These are phyloP conservation scores for Andrena flavipes DNA, from an alignment of 2,888 invertebrate species.

Conservation along the genomic window DNA sequence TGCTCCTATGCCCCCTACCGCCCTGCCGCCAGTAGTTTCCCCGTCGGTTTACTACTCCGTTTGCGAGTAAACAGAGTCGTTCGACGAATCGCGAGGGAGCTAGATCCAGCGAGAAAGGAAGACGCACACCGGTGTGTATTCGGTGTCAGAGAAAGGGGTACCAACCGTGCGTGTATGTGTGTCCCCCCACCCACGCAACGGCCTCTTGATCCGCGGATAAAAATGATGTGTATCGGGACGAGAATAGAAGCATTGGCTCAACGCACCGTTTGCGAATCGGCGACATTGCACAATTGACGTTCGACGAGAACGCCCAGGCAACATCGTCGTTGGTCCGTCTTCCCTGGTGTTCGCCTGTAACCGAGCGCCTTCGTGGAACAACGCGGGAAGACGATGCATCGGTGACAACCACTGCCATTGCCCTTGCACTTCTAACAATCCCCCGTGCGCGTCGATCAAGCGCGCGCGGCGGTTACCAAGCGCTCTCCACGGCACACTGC, in stretches of 20 bases:
- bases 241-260: slow-evolving; percentile 58
- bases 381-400: slow-evolving; percentile 11
- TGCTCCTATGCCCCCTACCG: neutral
- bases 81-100: slow-evolving; percentile 25
- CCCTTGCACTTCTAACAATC: slow-evolving; percentile 62
- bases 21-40: neutral
- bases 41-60: slow-evolving; percentile 7
- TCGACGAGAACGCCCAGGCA: slow-evolving; percentile 9
- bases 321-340: neutral
- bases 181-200: neutral
- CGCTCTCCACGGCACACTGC: slow-evolving; percentile 22
- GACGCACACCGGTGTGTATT: too few relatives aligned
- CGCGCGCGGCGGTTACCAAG: slow-evolving; percentile 51
- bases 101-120: slow-evolving; percentile 25
- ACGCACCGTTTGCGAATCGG: slow-evolving; percentile 38
- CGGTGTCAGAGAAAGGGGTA: neutral
- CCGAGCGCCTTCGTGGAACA: neutral
- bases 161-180: neutral
- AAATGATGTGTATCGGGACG: slow-evolving; percentile 31
- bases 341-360: neutral
- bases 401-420: slow-evolving; percentile 59
- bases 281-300: slow-evolving; percentile 53
- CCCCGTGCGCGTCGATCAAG: slow-evolving; percentile 38
- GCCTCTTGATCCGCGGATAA: neutral
- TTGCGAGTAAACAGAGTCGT: slow-evolving; percentile 50